Conservation (phyloP, 2,888 invertebrate species). For the Schizotus pectinicornis region DNA sequence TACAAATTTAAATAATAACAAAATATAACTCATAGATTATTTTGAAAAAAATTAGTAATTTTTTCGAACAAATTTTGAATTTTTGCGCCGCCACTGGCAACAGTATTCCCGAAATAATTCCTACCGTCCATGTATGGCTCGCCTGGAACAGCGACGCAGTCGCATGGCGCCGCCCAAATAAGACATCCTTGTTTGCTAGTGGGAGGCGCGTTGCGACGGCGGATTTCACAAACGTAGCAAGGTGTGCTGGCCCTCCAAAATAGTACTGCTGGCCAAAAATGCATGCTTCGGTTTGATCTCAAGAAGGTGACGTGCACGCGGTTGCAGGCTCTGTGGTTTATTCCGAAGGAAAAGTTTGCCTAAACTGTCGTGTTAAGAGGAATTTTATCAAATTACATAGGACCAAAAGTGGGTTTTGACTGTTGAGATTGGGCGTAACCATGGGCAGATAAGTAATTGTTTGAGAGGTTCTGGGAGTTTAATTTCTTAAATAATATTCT, state of each 20-base stretch:
- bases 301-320: too few relatives aligned
- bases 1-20: too few relatives aligned
- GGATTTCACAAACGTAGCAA: conserved; percentile 47
- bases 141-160: conserved; percentile 55
- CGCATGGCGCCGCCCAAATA: conserved; percentile 57
- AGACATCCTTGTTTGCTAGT: conserved; percentile 48
- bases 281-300: conserved; percentile 32
- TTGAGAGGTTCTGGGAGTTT: too few relatives aligned
- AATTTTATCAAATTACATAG: too few relatives aligned
- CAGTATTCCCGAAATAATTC: conserved; percentile 51
- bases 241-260: conserved; percentile 45
- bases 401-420: too few relatives aligned
- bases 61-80: neutral
- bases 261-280: conserved; percentile 47
- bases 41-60: neutral
- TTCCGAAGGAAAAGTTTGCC: too few relatives aligned
- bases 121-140: conserved; percentile 58
- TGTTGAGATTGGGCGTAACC: too few relatives aligned
- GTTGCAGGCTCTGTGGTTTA: too few relatives aligned
- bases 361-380: too few relatives aligned
- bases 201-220: conserved; percentile 43
- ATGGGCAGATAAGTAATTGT: too few relatives aligned
- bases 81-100: conserved; percentile 34
- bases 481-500: too few relatives aligned
- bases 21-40: neutral